Base-by-base conservation (phyloP, 2,797 vertebrate species). In the Heteromormyrus szaboi region DNA sequence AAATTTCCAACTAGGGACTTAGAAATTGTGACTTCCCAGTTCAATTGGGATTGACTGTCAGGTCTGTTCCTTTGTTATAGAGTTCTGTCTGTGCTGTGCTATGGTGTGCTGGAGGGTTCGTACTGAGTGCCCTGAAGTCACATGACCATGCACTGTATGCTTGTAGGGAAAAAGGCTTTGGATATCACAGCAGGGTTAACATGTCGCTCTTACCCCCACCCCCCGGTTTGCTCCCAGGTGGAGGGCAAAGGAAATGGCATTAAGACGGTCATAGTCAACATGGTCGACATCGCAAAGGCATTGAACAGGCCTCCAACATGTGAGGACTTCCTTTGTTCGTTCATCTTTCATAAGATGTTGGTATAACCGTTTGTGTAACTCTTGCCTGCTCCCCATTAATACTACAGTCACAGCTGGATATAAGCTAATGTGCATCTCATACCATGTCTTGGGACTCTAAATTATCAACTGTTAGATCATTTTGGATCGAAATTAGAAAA, bases 191-290 rank as follows among this genome's bases (percentile, higher is more conserved):
- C 12, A 17, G 51, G 54, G 4, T 54, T 54, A 54, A 19, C 17
- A 54, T 19, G 14, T 54, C 1, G 50, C 51, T 12, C 19, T 5
- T 3, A 4, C 53, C 54, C 17, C 19, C 14, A 14, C 12, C 51
- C 51, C 50, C 50, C 14, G 1, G 1, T 14, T 33, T 88, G 44
- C 68, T 44, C 83, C 6, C 89, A 99, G 99, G 99, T 99, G 92
- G 99, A 99, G 96, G 99, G 98, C 96, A 99, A 99, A 97, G 98
- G 99, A 95, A 99, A 99, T 97, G 99, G 98, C 97, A 99, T 99
- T 96, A 99, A 99, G 97, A 99, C 98, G 46, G 98, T 99, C 95
- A 99, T 99, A 96, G 99, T 99, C 97, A 99, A 99, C 97, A 99
- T 99, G 99, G 97, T 97, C 97, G 99, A 99, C 95, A 98, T 99